Percentiles rank a stretch among this genome's conserved stretches.
phyloP scores from a whole-genome alignment of 2,888 invertebrate species.

The Ceraclea dissimilis region DNA sequence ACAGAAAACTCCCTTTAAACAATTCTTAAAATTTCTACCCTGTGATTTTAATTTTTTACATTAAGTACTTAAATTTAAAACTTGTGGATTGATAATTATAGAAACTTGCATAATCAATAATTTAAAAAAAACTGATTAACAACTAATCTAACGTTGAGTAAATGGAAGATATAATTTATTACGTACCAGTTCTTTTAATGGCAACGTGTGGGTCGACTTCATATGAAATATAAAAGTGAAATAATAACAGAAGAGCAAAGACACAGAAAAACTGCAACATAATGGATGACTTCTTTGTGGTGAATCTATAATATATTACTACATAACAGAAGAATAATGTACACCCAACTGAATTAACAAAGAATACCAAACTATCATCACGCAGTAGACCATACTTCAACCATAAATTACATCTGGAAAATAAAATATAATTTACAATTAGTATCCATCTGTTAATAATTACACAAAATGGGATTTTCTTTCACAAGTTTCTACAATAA shows the following conservation, averaged over 20 bases:
- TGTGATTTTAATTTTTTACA: too few relatives aligned
- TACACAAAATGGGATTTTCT: too few relatives aligned
- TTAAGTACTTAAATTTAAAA: too few relatives aligned
- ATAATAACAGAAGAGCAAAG: conserved; percentile 43
- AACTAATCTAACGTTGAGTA: too few relatives aligned
- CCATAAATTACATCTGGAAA: conserved; percentile 68
- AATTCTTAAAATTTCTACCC: too few relatives aligned
- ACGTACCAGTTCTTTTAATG: not conserved
- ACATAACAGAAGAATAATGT: conserved; percentile 63
- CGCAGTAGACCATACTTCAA: conserved; percentile 70
- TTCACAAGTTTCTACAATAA: too few relatives aligned
- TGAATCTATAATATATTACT: conserved; percentile 63
- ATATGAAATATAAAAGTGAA: conserved; percentile 52
- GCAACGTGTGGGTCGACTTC: conserved; percentile 40
- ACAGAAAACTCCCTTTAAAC: too few relatives aligned
- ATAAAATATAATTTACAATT: conserved; percentile 6
- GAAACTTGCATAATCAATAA: too few relatives aligned
- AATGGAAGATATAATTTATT: too few relatives aligned
- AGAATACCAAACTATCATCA: conserved; percentile 60
- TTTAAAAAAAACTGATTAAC: too few relatives aligned
- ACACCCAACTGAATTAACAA: conserved; percentile 70
- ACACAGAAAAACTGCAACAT: conserved; percentile 54
- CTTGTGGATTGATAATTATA: too few relatives aligned
- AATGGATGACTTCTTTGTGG: conserved; percentile 59
- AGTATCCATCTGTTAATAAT: too few relatives aligned